phyloP scores from a whole-genome alignment of 2,113 vertebrate genomes.

The Corapipo altera region DNA sequence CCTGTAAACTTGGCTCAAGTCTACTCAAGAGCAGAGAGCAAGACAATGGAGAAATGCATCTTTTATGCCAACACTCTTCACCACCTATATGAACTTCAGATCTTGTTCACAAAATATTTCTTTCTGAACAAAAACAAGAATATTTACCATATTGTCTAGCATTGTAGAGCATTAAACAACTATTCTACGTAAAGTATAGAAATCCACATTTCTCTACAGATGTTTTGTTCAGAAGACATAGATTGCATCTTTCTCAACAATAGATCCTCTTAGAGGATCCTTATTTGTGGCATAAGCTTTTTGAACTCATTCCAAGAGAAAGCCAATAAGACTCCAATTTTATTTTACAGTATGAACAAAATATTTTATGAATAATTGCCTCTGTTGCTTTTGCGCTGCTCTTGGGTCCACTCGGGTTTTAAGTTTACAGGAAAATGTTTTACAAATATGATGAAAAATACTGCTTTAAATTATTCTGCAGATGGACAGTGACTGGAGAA shows the following conservation, averaged over 20 bases:
- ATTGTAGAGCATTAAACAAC: background rate
- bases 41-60: background rate
- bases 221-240: background rate
- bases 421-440: conserved; percentile 3
- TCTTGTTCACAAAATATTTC: background rate
- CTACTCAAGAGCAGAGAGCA: background rate
- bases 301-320: background rate
- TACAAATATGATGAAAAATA: background rate
- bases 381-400: background rate
- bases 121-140: background rate
- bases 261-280: background rate
- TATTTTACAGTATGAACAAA: background rate
- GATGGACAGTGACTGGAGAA: background rate
- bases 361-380: background rate
- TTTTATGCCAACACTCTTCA: background rate
- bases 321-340: background rate
- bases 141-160: background rate
- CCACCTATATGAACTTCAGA: background rate
- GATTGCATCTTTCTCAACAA: background rate
- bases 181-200: background rate
- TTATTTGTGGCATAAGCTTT: background rate
- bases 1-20: background rate
- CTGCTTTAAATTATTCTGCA: background rate
- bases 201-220: background rate
- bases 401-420: background rate